Conservation (phyloP, 2,888 invertebrate genomes). For the Idaea aversata region DNA sequence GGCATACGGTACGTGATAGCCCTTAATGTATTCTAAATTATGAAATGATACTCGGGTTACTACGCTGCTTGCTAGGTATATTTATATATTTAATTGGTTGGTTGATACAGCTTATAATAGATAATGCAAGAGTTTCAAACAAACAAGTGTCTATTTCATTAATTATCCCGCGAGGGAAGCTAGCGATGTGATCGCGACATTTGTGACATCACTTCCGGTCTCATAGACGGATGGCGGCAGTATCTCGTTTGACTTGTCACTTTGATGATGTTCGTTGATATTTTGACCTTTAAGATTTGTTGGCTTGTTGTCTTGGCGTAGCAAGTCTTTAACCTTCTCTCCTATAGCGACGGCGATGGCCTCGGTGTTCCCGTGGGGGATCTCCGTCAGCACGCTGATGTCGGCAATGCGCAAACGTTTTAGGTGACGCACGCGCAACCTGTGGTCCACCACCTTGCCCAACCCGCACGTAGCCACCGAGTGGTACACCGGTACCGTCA, state of each 20-base stretch:
- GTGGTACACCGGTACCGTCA: slow-evolving; percentile 53
- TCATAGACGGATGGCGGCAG: neutral
- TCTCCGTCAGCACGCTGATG: slow-evolving; percentile 40
- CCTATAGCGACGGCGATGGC: slow-evolving; percentile 54
- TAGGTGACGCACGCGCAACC: slow-evolving; percentile 48
- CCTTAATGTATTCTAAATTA: no score
- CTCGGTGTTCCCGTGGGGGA: slow-evolving; percentile 51
- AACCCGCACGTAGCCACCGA: slow-evolving; percentile 51
- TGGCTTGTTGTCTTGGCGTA: slow-evolving; percentile 27
- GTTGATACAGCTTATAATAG: no score
- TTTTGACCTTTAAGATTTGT: neutral
- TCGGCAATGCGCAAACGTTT: slow-evolving; percentile 44
- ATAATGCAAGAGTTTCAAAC: no score
- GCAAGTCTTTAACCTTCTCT: slow-evolving; percentile 48
- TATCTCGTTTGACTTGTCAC: neutral
- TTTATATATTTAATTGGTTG: no score
- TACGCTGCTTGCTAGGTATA: no score
- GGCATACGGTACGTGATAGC: no score
- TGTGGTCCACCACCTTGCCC: slow-evolving; percentile 47
- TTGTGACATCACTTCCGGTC: no score
- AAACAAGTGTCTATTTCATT: no score
- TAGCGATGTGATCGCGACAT: no score
- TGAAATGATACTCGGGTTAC: no score
- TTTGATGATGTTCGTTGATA: neutral
- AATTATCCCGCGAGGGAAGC: no score